Evolutionary conservation across 2,113 vertebrate genomes (phyloP).

Genomic region (Panthera uncia): DNA sequence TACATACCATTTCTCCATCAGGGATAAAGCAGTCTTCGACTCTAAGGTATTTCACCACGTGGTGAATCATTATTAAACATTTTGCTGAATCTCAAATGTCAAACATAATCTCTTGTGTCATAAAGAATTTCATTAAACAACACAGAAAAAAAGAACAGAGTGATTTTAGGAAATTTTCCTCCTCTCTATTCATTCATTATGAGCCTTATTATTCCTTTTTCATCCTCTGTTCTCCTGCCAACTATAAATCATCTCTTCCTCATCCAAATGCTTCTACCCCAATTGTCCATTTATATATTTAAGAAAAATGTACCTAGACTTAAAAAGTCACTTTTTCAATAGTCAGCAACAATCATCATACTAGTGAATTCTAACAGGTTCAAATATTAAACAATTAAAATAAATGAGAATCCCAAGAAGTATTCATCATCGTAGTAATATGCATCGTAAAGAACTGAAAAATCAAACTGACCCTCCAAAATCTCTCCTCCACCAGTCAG

Average conservation of each 20-base stretch:
- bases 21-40: not conserved
- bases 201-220: not conserved
- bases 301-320: not conserved
- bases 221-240: not conserved
- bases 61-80: constrained; percentile 42
- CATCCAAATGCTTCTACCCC: not conserved
- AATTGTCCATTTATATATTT: not conserved
- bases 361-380: not conserved
- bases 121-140: constrained; percentile 43
- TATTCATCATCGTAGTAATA: not conserved
- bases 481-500: not conserved
- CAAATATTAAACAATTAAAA: not conserved
- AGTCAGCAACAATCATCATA: not conserved
- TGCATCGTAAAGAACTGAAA: not conserved
- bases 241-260: not conserved
- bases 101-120: constrained; percentile 40
- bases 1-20: not conserved
- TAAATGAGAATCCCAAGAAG: constrained; percentile 13
- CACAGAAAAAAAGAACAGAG: not conserved
- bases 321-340: not conserved
- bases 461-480: not conserved
- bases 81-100: constrained; percentile 49
- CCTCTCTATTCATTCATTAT: not conserved
- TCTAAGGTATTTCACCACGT: not conserved
- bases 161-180: constrained; percentile 14